A percentile compares a stretch with the other conserved stretches of the same genome.
Conservation (phyloP, 2,797 vertebrate species). For the Antrozous pallidus region DNA sequence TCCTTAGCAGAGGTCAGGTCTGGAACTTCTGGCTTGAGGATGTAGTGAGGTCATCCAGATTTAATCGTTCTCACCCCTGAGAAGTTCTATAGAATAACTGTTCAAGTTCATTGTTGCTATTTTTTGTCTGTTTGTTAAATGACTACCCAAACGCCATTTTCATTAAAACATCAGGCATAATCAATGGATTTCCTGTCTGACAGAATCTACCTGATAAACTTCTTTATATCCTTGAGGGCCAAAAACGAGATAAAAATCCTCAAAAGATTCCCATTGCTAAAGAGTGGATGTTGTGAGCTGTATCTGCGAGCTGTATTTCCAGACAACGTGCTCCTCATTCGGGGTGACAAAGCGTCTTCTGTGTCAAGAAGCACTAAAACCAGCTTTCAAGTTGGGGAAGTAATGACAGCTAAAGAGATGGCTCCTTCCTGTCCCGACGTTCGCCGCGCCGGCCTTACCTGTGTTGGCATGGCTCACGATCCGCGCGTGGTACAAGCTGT, state of each 20-base stretch:
- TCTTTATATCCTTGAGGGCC: not conserved
- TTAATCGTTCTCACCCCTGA: not conserved
- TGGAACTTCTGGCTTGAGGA: not conserved
- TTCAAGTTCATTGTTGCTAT: not conserved
- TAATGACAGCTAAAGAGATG: not conserved
- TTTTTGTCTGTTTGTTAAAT: conserved; percentile 9
- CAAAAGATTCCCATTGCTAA: not conserved
- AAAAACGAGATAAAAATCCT: not conserved
- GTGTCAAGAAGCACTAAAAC: not conserved
- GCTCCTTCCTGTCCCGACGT: not conserved
- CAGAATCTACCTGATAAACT: not conserved
- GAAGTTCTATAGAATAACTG: not conserved
- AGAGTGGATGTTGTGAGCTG: not conserved
- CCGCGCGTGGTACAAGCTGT: conserved; percentile 91
- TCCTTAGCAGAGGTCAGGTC: not conserved
- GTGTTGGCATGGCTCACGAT: conserved; percentile 87
- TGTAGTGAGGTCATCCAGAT: not conserved
- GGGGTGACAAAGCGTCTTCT: not conserved
- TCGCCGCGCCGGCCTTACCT: conserved; percentile 80
- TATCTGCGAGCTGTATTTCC: not conserved
- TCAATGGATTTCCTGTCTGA: not conserved
- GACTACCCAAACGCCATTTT: not conserved
- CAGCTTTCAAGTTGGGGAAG: not conserved
- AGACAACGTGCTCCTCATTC: not conserved
- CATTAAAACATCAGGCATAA: not conserved